Conservation (phyloP, 35 echinoderm and acorn worm species). For the Ptychodera flava region DNA sequence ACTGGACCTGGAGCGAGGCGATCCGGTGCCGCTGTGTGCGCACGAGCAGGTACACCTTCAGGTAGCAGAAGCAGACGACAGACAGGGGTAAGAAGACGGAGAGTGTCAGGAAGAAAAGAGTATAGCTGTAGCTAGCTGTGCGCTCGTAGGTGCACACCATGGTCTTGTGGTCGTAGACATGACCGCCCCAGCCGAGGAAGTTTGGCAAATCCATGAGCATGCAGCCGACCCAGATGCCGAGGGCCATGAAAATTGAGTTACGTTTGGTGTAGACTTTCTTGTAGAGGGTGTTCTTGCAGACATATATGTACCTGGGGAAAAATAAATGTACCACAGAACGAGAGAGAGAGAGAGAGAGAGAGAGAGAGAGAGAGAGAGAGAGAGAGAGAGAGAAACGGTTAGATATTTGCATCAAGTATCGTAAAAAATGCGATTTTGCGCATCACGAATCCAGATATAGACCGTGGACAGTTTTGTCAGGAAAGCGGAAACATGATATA, state of each 20-base stretch:
- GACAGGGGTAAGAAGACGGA: conserved; percentile 38
- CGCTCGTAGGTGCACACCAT: conserved; percentile 85
- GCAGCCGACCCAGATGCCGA: conserved; percentile 29
- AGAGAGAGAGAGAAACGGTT: neutral
- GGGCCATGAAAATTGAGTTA: conserved; percentile 22
- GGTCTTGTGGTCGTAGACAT: conserved; percentile 52
- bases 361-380: conserved; percentile 2
- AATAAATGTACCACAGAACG: neutral
- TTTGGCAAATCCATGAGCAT: conserved; percentile 64
- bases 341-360: conserved; percentile 10
- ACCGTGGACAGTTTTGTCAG: neutral
- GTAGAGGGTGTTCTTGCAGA: conserved; percentile 40
- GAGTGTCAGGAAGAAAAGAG: conserved; percentile 48
- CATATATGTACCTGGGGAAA: conserved; percentile 25
- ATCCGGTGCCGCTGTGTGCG: conserved; percentile 1
- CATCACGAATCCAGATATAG: neutral
- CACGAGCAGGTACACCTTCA: conserved; percentile 40
- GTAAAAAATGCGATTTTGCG: neutral
- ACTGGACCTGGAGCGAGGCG: neutral
- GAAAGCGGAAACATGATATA: neutral
- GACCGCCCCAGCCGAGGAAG: conserved; percentile 58
- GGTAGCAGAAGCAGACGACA: conserved; percentile 40
- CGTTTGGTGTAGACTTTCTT: conserved; percentile 41
- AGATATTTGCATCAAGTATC: neutral
- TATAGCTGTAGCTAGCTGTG: conserved; percentile 52